Evolutionary conservation across 2,113 vertebrate species (phyloP).

Genomic region (Brienomyrus longianalis): DNA sequence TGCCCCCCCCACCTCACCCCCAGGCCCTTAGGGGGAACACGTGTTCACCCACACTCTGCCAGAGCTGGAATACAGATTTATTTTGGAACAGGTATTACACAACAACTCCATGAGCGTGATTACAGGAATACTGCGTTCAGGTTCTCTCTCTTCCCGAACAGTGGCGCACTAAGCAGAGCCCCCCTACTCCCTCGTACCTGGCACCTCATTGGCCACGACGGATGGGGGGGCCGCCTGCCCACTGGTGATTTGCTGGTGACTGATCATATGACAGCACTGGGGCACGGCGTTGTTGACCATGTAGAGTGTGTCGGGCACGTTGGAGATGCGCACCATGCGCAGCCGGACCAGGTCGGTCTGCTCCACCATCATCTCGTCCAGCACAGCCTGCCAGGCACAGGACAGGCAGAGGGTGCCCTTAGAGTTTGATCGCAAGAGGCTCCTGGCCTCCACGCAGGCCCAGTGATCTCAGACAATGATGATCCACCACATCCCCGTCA

Average conservation of each 20-base stretch:
- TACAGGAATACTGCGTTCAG: not conserved
- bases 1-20: not conserved
- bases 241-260: constrained; percentile 84
- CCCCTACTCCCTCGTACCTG: constrained; percentile 65
- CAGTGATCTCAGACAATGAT: not conserved
- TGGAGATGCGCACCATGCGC: constrained; percentile 95
- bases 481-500: not conserved
- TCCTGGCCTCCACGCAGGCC: not conserved
- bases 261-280: constrained; percentile 92
- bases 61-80: constrained; percentile 9
- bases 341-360: constrained; percentile 89
- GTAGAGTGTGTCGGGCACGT: constrained; percentile 94
- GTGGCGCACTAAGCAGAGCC: not conserved
- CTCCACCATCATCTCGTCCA: constrained; percentile 99
- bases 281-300: constrained; percentile 93
- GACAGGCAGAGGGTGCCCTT: not conserved
- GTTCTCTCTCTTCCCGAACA: not conserved
- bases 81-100: not conserved
- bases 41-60: not conserved
- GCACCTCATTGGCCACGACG: constrained; percentile 95
- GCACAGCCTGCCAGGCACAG: constrained; percentile 68
- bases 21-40: not conserved
- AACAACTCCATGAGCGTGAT: not conserved
- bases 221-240: constrained; percentile 78
- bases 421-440: not conserved